Conservation (phyloP, 2,888 invertebrate genomes). For the Branchellion lobata region DNA sequence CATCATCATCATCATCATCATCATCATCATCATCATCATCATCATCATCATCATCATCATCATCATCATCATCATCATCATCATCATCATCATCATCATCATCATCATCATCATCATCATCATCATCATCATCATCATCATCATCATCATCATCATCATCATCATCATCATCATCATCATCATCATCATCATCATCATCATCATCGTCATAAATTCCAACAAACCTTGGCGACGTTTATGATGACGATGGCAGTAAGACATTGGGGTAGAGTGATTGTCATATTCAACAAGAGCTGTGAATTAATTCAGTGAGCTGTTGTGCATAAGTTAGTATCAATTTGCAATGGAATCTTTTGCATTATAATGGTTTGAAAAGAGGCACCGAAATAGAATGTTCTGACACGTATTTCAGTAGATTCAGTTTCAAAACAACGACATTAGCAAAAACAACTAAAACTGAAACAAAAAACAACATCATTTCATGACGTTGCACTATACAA, state of each 20-base stretch:
- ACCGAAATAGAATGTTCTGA: too few species aligned
- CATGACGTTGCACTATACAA: too few species aligned
- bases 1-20: constrained; percentile 41
- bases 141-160: too few species aligned
- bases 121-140: too few species aligned
- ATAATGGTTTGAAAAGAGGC: neutral
- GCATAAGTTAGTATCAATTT: neutral
- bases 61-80: constrained; percentile 9
- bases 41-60: constrained; percentile 23
- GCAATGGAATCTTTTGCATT: neutral
- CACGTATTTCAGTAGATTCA: too few species aligned
- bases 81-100: neutral
- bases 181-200: neutral
- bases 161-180: too few species aligned
- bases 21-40: constrained; percentile 40
- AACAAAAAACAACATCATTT: too few species aligned
- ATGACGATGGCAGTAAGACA: constrained; percentile 84
- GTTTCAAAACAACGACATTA: too few species aligned
- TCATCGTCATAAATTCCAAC: constrained; percentile 58
- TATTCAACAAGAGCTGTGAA: constrained; percentile 74
- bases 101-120: constrained; percentile 37
- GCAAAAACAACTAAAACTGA: too few species aligned
- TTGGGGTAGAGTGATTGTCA: constrained; percentile 84
- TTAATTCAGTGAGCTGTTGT: neutral
- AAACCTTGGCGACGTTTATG: constrained; percentile 80